Base-by-base conservation (phyloP, 2,797 vertebrate species). In the Lagorchestes hirsutus region DNA sequence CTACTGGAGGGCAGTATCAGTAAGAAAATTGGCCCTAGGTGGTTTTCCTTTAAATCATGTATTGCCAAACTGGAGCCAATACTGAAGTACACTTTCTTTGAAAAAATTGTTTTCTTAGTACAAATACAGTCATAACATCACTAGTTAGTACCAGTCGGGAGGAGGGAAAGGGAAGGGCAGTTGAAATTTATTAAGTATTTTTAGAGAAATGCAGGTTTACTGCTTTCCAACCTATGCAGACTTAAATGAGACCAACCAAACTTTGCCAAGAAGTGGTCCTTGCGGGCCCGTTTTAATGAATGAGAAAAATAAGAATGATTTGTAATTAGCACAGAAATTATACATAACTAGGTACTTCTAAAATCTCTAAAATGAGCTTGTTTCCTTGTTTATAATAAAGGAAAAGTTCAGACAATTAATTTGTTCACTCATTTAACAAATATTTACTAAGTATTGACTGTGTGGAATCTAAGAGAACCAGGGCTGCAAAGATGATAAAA, bases 301-400 rank as follows among this genome's bases (percentile, higher is more conserved):
- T 90, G 82, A 16, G 28, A 96, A 94, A 57, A 92, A 58, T 82
- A 56, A 93, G 95, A 93, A 94, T 90, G 0, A 90, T 92, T 95
- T 95, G 91, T 95, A 95, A 95, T 91, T 97, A 93, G 54, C 55
- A 59, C 55, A 87, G 87, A 34, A 94, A 95, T 93, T 90, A 54
- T 55, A 52, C 9, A 82, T 91, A 74, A 87, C 40, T 50, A 87
- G 40, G 22, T 87, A 87, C 74, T 82, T 92, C 16, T 90, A 40
- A 94, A 95, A 34, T 93, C 28, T 31, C 91, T 74, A 62, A 96
- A 95, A 96, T 34, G 24, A 87, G 10, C 62, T 90, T 58, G 13
- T 92, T 90, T 6, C 27, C 54, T 59, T 27, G 34, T 50, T 87
- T 50, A 94, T 96, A 94, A 82, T 4, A 94, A 90, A 46, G 31